Evolutionary conservation across 2,113 vertebrate genomes (phyloP).

Genomic region (Eupsittula cactorum): DNA sequence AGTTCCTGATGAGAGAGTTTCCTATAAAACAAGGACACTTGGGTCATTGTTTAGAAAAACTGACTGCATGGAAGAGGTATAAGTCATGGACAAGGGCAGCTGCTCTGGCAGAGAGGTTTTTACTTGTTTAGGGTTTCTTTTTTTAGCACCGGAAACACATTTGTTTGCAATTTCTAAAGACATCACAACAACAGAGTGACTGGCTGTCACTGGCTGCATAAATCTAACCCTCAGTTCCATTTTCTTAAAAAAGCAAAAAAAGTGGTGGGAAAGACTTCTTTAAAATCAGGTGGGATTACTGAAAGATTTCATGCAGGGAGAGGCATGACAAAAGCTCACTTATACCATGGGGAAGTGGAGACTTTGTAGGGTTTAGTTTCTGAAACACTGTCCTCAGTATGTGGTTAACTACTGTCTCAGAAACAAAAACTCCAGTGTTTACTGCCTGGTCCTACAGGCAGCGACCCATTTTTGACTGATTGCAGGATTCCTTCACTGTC

Average conservation of each 20-base stretch:
- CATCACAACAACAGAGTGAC: background rate
- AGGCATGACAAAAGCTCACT: background rate
- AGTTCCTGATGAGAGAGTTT: conserved; percentile 41
- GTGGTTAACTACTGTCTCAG: background rate
- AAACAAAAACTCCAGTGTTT: background rate
- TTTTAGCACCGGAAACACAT: conserved; percentile 7
- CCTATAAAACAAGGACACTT: conserved; percentile 65
- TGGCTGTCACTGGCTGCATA: background rate
- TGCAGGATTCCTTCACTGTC: background rate
- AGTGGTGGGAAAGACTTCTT: background rate
- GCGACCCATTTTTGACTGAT: accelerated
- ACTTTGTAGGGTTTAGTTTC: background rate
- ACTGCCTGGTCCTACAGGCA: background rate
- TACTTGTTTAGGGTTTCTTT: background rate
- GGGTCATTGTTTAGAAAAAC: conserved; percentile 65
- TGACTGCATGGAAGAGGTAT: conserved; percentile 6
- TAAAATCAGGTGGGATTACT: conserved; percentile 36
- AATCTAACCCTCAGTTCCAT: background rate
- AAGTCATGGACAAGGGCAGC: background rate
- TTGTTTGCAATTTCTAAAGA: conserved; percentile 28
- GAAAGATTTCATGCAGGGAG: background rate
- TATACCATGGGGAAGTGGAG: background rate
- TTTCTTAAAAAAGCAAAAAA: background rate
- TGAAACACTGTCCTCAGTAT: background rate
- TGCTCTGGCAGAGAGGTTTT: background rate